A percentile compares a stretch with the other conserved stretches of the same genome.
These are phyloP conservation scores for Brevimyrus niger DNA, from an alignment of 2,113 vertebrate genomes.

Conservation along the genomic window DNA sequence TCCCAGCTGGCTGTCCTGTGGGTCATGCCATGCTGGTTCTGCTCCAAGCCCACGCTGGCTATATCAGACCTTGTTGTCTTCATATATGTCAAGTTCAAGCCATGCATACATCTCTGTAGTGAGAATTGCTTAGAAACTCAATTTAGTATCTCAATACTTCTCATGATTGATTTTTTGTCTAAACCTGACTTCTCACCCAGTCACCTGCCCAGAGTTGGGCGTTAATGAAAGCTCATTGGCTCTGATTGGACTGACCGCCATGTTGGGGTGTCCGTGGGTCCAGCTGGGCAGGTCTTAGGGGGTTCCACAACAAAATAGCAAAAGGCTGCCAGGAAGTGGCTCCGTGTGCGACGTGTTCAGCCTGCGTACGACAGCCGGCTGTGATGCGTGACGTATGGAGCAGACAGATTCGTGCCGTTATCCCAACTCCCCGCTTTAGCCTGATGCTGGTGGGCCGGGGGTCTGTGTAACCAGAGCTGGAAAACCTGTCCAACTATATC, in stretches of 20 bases:
- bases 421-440: not conserved
- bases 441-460: not conserved
- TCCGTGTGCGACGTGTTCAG: not conserved
- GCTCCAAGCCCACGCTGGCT: not conserved
- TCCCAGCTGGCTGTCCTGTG: not conserved
- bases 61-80: not conserved
- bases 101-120: not conserved
- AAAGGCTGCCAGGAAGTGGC: not conserved
- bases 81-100: not conserved
- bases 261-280: not conserved
- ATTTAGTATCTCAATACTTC: not conserved
- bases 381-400: not conserved
- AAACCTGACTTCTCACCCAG: not conserved
- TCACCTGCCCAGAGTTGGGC: not conserved
- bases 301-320: not conserved
- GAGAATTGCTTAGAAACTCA: not conserved
- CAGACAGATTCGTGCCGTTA: not conserved
- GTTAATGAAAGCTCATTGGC: not conserved
- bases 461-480: not conserved
- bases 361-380: not conserved
- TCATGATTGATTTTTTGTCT: not conserved
- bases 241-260: not conserved
- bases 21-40: not conserved
- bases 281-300: not conserved
- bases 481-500: not conserved